Evolutionary conservation across 1,140 invertebrate species (phyloP), one percentile per base, ranked within the genome.

Genomic region (Papilio aristodemus): DNA sequence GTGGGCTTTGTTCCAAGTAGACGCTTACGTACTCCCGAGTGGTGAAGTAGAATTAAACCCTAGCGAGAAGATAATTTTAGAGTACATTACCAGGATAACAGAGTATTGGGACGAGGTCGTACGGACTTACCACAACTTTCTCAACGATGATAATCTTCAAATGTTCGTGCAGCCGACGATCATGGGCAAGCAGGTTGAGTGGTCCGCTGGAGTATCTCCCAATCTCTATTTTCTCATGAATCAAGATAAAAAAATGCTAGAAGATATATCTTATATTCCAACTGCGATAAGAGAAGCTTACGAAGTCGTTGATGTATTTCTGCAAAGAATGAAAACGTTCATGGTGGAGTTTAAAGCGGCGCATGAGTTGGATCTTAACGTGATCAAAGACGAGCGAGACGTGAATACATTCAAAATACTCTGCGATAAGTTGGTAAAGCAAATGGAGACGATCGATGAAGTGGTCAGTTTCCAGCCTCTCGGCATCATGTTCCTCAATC

Each of bases 281-380:
- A 76, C 93, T 13, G 87, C 93, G 14, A 75, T 96, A 0, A 80
- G 90, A 13, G 80, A 83, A 25, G 95, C 94, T 62, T 96, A 95
- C 72, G 88, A 94, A 4, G 91, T 91, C 5, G 93, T 94, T 0
- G 89, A 92, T 80, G 79, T 90, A 14, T 97, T 96, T 79, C 92
- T 94, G 0, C 74, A 93, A 71, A 92, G 94, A n/a, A 96, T 96
- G 85, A 85, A 94, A 22, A 68, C 79, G 0, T 94, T 97, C 71
- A 90, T 94, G 58, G 74, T 93, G 22, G 96, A 95, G 84, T 97
- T 94, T 79, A 92, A 92, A 50, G 94, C 96, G 69, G 96, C 97
- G 83, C 89, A 94, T 60, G 92, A 90, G 19, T 93, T 93, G 43
- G 93, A 95, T 77, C 85, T 93, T 4, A 83, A 87, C 79, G 92